A percentile compares a stretch with the other conserved stretches of the same genome.
These are phyloP conservation scores for Aeoliscus strigatus DNA, from an alignment of 2,797 vertebrate genomes.

Conservation along the genomic window DNA sequence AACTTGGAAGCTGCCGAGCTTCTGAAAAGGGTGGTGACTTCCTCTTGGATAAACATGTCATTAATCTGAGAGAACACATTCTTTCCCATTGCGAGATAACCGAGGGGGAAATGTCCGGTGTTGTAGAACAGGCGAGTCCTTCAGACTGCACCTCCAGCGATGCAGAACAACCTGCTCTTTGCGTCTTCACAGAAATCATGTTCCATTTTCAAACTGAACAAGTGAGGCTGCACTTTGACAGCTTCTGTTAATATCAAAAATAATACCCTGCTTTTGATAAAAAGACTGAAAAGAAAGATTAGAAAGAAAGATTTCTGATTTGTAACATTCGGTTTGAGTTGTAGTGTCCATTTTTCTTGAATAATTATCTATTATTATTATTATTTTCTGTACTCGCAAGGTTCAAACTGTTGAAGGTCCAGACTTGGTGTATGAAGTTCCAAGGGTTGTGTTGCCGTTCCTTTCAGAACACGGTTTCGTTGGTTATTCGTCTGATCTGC, in stretches of 20 bases:
- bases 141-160: slow-evolving; percentile 42
- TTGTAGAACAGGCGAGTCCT: slow-evolving; percentile 61
- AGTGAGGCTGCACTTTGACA: not conserved
- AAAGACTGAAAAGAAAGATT: no score
- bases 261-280: no score
- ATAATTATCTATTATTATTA: no score
- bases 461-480: slow-evolving; percentile 86
- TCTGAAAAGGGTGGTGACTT: slow-evolving; percentile 95
- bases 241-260: not conserved
- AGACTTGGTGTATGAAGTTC: no score
- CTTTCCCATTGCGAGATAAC: slow-evolving; percentile 96
- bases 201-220: not conserved
- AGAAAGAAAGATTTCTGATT: no score
- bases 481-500: slow-evolving; percentile 83
- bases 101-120: slow-evolving; percentile 74
- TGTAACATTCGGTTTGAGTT: no score
- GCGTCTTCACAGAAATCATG: slow-evolving; percentile 10
- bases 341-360: no score
- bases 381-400: no score
- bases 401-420: no score
- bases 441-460: slow-evolving; percentile 15
- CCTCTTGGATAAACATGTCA: slow-evolving; percentile 98
- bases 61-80: slow-evolving; percentile 94
- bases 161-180: slow-evolving; percentile 23
- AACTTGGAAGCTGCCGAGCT: slow-evolving; percentile 85